Base-by-base conservation (phyloP, 2,797 vertebrate species). In the Hylomyscus alleni region DNA sequence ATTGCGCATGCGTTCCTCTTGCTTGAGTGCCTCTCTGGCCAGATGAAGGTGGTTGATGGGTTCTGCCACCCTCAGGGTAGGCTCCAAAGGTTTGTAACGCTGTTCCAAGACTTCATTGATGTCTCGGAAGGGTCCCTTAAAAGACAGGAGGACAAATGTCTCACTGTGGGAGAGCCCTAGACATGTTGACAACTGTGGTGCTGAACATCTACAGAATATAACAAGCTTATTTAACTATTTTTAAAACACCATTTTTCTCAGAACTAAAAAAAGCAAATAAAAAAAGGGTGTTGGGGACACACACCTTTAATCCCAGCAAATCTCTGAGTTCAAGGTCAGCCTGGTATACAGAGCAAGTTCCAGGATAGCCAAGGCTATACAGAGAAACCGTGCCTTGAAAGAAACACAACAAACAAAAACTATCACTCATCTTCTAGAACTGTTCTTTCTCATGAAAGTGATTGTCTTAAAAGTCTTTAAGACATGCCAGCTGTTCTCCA, bases 121-220 rank as follows among this genome's bases (percentile, higher is more conserved):
- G 96, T 99, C 85, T 0, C 99, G 99, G 97, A 99, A 99, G 67
- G 99, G 99, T 65, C 99, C 99, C 99, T 99, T 98, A 95, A 89
- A 98, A 96, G 92, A 98, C 3, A 97, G 93, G 76, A 97, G 97
- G 20, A 80, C 47, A 91, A 95, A 81, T 60, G 93, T 91, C 97
- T 98, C 97, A 98, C 93, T 96, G 87, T 34, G 84, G 67, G 60
- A 24, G 47, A 62, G 83, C 91, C 95, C 93, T 86, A 73, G 78
- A 80, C 95, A 94, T 26, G 78, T 93, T 97, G 90, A 98, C 97
- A 92, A 97, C 94, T 95, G 88, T 94, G 11, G 77, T 78, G 82
- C 2, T 60, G n/a, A 96, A 89, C 89, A 82, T 72, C 90, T 98
- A 91, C 75, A 91, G 97, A 97, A 73, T 1, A 54, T 29, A 94